Evolutionary conservation across 92 coral and sea anemone genomes (phyloP).

Genomic region (Porites lobata): DNA sequence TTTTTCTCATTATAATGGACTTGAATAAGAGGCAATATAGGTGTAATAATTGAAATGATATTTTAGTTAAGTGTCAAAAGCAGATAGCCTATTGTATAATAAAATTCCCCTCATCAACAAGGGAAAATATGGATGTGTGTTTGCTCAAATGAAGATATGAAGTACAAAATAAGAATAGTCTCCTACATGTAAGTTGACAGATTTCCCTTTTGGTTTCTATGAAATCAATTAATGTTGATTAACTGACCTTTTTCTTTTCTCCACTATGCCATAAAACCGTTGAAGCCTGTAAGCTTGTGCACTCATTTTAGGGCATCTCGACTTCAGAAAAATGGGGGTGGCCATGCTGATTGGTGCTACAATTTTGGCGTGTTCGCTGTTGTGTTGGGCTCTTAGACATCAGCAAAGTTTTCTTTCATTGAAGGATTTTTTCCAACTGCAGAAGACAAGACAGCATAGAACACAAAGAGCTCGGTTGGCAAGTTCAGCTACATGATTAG

Average conservation of each 20-base stretch:
- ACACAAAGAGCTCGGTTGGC: constrained; percentile 29
- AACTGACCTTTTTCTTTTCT: constrained; percentile 30
- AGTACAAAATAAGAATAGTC: background rate
- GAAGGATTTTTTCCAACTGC: background rate
- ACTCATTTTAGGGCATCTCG: too few species aligned
- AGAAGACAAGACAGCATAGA: constrained; percentile 23
- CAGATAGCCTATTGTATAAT: too few species aligned
- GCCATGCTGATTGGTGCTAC: constrained; percentile 36
- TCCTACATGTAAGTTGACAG: too few species aligned
- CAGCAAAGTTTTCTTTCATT: too few species aligned
- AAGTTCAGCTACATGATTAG: constrained; percentile 30
- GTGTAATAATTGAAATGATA: too few species aligned
- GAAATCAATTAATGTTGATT: too few species aligned
- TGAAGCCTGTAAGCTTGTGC: constrained; percentile 49
- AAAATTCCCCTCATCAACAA: background rate
- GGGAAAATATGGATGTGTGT: background rate
- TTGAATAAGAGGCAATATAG: background rate
- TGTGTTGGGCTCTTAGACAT: background rate
- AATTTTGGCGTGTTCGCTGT: background rate
- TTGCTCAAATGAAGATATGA: too few species aligned
- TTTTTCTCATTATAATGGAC: background rate
- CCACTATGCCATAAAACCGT: constrained; percentile 54
- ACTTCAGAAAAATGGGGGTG: constrained; percentile 15
- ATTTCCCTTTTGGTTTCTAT: too few species aligned
- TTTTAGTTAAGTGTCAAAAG: too few species aligned